Conservation (phyloP, 2,888 invertebrate genomes). For the Lepetodrilus schrolli region DNA sequence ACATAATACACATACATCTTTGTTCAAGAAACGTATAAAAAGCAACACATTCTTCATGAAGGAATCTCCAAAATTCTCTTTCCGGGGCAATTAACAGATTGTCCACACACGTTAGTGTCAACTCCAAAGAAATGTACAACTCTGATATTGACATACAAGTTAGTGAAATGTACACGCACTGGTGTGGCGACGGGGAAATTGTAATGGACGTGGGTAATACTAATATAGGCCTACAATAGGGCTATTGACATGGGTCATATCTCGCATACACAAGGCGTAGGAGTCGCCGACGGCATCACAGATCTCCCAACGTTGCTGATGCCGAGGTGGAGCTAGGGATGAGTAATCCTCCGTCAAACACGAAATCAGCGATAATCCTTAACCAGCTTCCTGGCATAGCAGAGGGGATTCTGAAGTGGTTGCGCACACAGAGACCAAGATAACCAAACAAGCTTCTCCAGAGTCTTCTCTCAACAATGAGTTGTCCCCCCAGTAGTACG, state of each 20-base stretch:
- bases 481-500: constrained; percentile 18
- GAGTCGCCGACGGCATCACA: background rate
- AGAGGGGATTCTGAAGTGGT: constrained; percentile 7
- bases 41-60: background rate
- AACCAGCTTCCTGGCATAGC: constrained; percentile 25
- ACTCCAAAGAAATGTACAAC: background rate
- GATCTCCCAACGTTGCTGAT: background rate
- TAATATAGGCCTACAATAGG: background rate
- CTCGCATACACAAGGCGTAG: background rate
- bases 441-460: background rate
- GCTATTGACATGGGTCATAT: constrained; percentile 7
- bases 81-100: background rate
- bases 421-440: constrained; percentile 10
- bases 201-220: background rate
- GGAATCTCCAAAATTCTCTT: background rate
- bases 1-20: background rate
- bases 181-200: too few relatives aligned
- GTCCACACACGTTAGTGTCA: background rate
- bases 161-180: background rate
- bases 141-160: background rate
- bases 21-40: background rate
- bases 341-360: background rate
- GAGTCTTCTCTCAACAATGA: constrained; percentile 6
- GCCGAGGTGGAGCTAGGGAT: constrained; percentile 13
- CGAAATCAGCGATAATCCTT: background rate